These are phyloP conservation scores for Conus betulinus DNA, from an alignment of 1,140 invertebrate genomes.

Conservation along the genomic window DNA sequence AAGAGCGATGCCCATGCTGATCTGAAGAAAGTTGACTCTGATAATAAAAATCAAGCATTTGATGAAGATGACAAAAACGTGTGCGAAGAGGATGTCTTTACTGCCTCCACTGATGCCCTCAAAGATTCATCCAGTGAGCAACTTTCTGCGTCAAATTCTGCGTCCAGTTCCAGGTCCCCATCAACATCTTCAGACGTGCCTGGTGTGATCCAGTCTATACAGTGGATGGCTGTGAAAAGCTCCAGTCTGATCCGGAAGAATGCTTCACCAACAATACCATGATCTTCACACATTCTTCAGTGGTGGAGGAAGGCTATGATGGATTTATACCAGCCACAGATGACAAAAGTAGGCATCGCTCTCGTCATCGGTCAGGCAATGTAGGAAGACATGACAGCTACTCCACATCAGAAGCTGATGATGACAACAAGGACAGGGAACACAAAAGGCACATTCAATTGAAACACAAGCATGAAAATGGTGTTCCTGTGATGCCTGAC, in stretches of 20 bases:
- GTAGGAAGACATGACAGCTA: neutral
- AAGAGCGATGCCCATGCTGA: neutral
- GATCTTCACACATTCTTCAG: neutral
- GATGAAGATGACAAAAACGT: neutral
- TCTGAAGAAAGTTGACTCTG: neutral
- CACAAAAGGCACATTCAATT: neutral
- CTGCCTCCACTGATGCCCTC: neutral
- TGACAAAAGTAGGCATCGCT: neutral
- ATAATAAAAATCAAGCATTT: neutral
- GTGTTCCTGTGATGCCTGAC: neutral
- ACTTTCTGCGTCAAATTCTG: neutral
- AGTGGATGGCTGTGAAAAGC: neutral
- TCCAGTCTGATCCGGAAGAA: neutral
- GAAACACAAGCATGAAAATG: neutral
- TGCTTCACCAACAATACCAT: neutral
- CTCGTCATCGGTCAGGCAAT: neutral
- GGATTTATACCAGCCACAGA: slow-evolving; percentile 8
- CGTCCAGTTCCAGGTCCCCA: slow-evolving; percentile 10
- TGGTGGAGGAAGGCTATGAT: slow-evolving; percentile 29
- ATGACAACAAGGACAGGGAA: neutral
- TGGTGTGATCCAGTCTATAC: neutral
- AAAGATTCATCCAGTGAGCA: slow-evolving; percentile 18
- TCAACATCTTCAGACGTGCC: slow-evolving; percentile 7
- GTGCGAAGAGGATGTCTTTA: slow-evolving; percentile 27
- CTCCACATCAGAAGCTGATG: slow-evolving; percentile 26